A percentile compares a stretch with the other conserved stretches of the same genome.
Evolutionary conservation across 2,113 vertebrate genomes (phyloP).

Genomic region (Herpailurus yagouaroundi): DNA sequence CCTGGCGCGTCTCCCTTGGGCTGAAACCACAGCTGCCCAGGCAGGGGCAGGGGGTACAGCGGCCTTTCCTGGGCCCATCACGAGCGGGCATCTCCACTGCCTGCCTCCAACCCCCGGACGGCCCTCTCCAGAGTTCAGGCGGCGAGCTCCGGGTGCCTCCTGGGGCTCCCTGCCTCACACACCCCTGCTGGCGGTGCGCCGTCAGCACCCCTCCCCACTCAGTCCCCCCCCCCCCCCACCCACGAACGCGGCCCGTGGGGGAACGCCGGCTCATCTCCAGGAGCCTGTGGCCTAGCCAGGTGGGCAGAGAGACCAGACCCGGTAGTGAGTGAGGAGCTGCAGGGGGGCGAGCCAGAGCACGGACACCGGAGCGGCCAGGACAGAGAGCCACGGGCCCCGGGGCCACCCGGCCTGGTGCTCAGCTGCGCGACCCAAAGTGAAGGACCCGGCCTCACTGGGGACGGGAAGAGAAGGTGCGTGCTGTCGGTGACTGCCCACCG

Average conservation of each 20-base stretch:
- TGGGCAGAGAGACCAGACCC: no score
- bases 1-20: fast-evolving
- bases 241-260: background rate
- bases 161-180: background rate
- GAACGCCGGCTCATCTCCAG: background rate
- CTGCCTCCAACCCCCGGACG: background rate
- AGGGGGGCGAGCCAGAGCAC: background rate
- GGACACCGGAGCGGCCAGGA: no score
- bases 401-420: fast-evolving
- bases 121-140: background rate
- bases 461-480: fast-evolving
- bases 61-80: background rate
- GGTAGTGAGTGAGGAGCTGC: background rate
- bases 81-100: fast-evolving
- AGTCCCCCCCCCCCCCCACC: background rate
- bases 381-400: fast-evolving
- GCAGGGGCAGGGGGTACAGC: background rate
- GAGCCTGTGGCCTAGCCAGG: background rate
- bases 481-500: background rate
- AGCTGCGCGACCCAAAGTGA: background rate
- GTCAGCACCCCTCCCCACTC: no score
- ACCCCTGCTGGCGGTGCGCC: background rate
- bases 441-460: background rate
- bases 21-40: background rate
- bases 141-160: background rate